These are phyloP conservation scores for Oxyura jamaicensis DNA, from an alignment of 2,113 vertebrate species.

Conservation along the genomic window DNA sequence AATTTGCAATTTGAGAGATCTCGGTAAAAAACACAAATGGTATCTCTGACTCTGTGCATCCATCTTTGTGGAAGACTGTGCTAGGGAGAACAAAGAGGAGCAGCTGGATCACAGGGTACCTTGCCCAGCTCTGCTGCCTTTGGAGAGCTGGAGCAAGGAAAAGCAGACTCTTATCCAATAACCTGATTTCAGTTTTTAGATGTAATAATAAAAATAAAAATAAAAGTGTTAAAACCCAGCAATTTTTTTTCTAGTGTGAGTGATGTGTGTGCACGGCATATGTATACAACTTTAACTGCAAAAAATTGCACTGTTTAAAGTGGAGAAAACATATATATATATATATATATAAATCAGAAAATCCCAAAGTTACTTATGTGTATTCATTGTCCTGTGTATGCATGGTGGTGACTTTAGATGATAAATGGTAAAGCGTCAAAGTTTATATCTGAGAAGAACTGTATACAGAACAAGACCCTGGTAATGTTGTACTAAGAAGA, in stretches of 20 bases:
- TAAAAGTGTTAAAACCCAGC: neutral
- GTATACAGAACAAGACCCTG: neutral
- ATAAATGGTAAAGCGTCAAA: neutral
- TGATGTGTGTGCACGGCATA: neutral
- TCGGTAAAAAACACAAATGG: neutral
- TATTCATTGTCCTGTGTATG: neutral
- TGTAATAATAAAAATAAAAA: neutral
- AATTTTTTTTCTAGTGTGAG: neutral
- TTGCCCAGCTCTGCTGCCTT: neutral
- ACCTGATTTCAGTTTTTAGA: neutral
- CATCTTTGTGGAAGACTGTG: neutral
- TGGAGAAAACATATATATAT: neutral
- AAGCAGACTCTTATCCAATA: neutral
- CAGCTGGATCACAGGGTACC: neutral
- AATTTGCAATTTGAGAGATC: neutral
- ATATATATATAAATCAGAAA: neutral
- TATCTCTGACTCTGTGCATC: neutral
- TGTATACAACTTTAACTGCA: neutral
- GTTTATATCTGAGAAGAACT: neutral
- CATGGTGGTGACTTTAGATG: neutral
- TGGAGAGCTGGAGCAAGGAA: neutral
- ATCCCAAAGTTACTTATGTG: accelerated
- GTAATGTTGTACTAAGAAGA: neutral
- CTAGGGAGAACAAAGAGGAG: neutral
- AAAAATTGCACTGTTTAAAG: neutral